These are phyloP conservation scores for Oncorhynchus kisutch DNA, from an alignment of 2,113 vertebrate species.

Conservation along the genomic window DNA sequence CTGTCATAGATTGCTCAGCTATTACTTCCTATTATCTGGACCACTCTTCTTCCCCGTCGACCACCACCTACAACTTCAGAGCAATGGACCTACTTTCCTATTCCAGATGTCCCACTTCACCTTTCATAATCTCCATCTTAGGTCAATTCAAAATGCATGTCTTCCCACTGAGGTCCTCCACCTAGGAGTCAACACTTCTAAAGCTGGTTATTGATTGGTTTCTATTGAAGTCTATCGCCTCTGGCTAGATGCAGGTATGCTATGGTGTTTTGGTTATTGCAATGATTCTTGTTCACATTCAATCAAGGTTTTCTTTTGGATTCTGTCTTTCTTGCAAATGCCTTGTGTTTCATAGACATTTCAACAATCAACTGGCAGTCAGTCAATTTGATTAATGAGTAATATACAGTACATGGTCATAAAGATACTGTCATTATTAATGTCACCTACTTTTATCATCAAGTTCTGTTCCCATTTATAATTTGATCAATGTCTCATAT, in stretches of 20 bases:
- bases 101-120: background rate
- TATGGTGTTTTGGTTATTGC: slow-evolving; percentile 43
- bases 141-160: slow-evolving; percentile 11
- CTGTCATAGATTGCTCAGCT: background rate
- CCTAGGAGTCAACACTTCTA: slow-evolving; percentile 16
- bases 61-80: slow-evolving; percentile 1
- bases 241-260: slow-evolving; percentile 45
- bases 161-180: slow-evolving; percentile 16
- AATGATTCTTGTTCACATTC: slow-evolving; percentile 20
- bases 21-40: background rate
- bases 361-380: too few relatives aligned
- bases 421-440: background rate
- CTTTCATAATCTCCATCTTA: slow-evolving; percentile 10
- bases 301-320: too few relatives aligned
- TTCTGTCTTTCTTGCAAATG: too few relatives aligned
- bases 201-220: slow-evolving; percentile 52
- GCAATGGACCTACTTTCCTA: background rate
- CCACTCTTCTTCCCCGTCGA: background rate
- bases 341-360: too few relatives aligned
- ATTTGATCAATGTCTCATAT: background rate
- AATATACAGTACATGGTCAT: background rate
- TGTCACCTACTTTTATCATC: background rate
- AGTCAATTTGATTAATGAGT: too few relatives aligned
- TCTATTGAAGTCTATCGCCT: slow-evolving; percentile 45
- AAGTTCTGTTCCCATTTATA: background rate